Base-by-base conservation (phyloP, 2,888 invertebrate species). In the Fissipunctia ypsillon region DNA sequence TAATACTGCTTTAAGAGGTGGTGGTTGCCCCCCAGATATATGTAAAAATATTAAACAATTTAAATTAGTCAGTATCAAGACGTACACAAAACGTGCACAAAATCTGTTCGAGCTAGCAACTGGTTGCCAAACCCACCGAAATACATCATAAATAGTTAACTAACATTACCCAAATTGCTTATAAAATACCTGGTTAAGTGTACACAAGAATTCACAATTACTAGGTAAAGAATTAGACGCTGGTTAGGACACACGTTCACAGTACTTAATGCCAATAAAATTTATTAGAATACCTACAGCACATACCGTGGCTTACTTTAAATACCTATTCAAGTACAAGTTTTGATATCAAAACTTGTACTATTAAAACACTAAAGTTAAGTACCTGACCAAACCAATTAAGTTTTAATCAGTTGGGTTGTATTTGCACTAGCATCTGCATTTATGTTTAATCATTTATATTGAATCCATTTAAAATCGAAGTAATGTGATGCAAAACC, bases 161-260 rank as follows among this genome's bases (percentile, higher is more conserved):
- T 19, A 52, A 38, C 6, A 61, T 64, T 38, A 64, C 16, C 48
- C 5, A 54, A 72, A 67, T 71, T 68, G 56, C 59, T 79, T 54
- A 79, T 73, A 73, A 78, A 80, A 83, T 73, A 59, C 57, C 45
- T 41, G 12, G 19, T 41, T 25, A 19, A 41, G 25, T 28, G 28
- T 28, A 22, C 7, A 22, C 41, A 28, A 22, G 7, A 28, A 63
- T 28, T 61, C 28, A 43, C 14, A 61, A 28, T 43, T 28, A 43
- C 22, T 45, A 28, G 22, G 43, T 28, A 28, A 43, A 43, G 22
- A 63, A 63, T 63, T 31, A 48, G 48, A 31, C 6, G 7, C 41
- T 43, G 2, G 22, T 63, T 22, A 28, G 25, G 25, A 3, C 1
- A 61, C 28, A 50, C 9, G 5, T 63, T 10, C 31, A 64, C 22